Percentiles rank a stretch among this genome's conserved stretches.
Evolutionary conservation across 2,888 invertebrate species (phyloP).

Genomic region (Aleiodes leptofemur): DNA sequence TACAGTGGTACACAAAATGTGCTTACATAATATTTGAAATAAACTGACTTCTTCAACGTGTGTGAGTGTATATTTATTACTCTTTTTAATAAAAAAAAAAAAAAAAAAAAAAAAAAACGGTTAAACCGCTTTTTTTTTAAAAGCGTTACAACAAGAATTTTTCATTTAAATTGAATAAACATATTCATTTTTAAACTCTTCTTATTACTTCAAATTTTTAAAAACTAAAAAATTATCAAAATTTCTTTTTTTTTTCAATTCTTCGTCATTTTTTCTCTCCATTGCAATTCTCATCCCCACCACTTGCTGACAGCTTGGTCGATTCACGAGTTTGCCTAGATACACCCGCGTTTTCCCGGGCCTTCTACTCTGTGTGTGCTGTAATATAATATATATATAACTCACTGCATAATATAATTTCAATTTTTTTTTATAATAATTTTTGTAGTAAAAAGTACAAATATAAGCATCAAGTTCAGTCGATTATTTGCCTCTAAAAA

Average conservation of each 20-base stretch:
- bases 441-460: not conserved
- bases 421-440: not conserved
- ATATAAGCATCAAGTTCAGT: too few species aligned
- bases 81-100: constrained; percentile 4
- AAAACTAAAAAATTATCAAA: too few species aligned
- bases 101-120: too few species aligned
- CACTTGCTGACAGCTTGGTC: constrained; percentile 67
- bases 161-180: too few species aligned
- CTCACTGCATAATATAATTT: constrained; percentile 17
- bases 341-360: constrained; percentile 64
- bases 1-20: constrained; percentile 52
- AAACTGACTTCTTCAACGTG: constrained; percentile 54
- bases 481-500: too few species aligned
- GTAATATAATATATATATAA: constrained; percentile 6
- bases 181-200: too few species aligned
- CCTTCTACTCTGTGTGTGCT: constrained; percentile 54
- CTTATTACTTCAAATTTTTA: too few species aligned
- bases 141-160: too few species aligned
- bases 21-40: constrained; percentile 64
- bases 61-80: constrained; percentile 51
- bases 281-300: constrained; percentile 41
- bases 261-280: constrained; percentile 39
- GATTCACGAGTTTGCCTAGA: constrained; percentile 65
- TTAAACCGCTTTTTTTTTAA: too few species aligned
- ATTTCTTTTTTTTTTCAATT: constrained; percentile 40